Base-by-base conservation (phyloP, 2,888 invertebrate species). In the Hirtodrosophila confusa region DNA sequence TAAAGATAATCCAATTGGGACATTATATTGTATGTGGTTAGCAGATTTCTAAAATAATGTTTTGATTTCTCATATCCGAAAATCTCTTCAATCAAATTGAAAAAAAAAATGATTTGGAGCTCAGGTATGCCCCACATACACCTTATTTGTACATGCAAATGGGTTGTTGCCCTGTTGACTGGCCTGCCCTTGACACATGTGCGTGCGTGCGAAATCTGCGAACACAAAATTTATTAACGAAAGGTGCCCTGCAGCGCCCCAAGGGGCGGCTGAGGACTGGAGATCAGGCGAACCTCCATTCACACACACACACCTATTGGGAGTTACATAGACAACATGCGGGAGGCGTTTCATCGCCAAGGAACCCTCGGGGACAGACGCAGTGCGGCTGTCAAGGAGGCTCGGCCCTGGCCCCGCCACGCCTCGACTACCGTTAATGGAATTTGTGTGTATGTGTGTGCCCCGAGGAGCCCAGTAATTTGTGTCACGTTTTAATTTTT, bases 401-500 rank as follows among this genome's bases (percentile, higher is more conserved):
- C 41, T 43, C 44, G 36, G 1, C 31, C 31, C 31, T 31, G 31
- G 27, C 27, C 27, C 31, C 31, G n/a, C 43, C 17, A 8, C 36
- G 31, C 41, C 37, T 37, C 37, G 48, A 48, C 31, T 39, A 23
- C 44, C 56, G 73, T 73, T 85, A 80, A 85, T 80, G 78, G 68
- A 67, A 78, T 79, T 68, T 63, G 37, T 50, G 37, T 64, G 58
- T 36, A 36, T 57, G 44, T 41, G 44, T 43, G 50, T 37, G 63
- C 56, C 61, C 65, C 51, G 65, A 56, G 58, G 74, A 78, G 66
- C 57, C 83, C 51, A 63, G 83, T 78, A 82, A 82, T 82, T 82
- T 82, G 82, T 86, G 82, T 82, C 86, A 79, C 83, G 69, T 79
- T 82, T 82, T 82, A 82, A 82, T 82, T 82, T 82, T 77, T 77